phyloP scores from a whole-genome alignment of 2,113 vertebrate species.

The Ceyx margarethae region DNA sequence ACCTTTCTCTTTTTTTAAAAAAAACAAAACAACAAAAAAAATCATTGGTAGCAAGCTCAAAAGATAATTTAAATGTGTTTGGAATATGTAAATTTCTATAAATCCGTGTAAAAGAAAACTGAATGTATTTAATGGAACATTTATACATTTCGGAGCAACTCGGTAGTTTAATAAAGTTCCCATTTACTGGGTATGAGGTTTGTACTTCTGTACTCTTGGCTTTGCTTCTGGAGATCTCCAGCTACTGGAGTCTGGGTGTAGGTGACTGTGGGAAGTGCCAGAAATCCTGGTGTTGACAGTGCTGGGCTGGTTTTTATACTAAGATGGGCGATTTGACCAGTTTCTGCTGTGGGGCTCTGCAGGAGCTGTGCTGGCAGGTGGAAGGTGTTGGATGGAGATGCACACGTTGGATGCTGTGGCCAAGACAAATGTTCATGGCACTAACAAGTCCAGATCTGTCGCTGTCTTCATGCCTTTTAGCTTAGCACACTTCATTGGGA shows the following conservation, averaged over 20 bases:
- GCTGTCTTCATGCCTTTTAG: slow-evolving; percentile 51
- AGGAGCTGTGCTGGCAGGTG: not conserved
- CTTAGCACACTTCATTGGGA: slow-evolving; percentile 56
- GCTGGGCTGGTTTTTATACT: not conserved
- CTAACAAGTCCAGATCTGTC: slow-evolving; percentile 72
- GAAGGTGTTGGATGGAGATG: not conserved
- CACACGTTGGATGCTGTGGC: not conserved
- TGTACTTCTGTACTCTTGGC: not conserved
- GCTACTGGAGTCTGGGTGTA: not conserved
- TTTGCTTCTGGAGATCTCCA: not conserved
- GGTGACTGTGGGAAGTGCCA: not conserved
- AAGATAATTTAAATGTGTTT: slow-evolving; percentile 77
- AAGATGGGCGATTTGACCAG: not conserved
- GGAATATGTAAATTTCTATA: slow-evolving; percentile 75
- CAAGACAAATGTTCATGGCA: slow-evolving; percentile 45
- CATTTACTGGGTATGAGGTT: slow-evolving; percentile 55
- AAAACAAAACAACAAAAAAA: not conserved
- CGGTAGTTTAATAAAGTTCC: slow-evolving; percentile 80
- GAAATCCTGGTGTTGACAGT: not conserved
- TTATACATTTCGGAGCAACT: slow-evolving; percentile 78
- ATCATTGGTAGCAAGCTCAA: slow-evolving; percentile 70
- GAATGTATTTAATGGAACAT: slow-evolving; percentile 81
- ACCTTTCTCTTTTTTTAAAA: slow-evolving; percentile 27
- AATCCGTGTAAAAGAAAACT: slow-evolving; percentile 67
- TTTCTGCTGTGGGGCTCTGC: not conserved